Evolutionary conservation across 2,888 invertebrate genomes (phyloP), one percentile per base, ranked within the genome.

Genomic region (Agrotis puta): DNA sequence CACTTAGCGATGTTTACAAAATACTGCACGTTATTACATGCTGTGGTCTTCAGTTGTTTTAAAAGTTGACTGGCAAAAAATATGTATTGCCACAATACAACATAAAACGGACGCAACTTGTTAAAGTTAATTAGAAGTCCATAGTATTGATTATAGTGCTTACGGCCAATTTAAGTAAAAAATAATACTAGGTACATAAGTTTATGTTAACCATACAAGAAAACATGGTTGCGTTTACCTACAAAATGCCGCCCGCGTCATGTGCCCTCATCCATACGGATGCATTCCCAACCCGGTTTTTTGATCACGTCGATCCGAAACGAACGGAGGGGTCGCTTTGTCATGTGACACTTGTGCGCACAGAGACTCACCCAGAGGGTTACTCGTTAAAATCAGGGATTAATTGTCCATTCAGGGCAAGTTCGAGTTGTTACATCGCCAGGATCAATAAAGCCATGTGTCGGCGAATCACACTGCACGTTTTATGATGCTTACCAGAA

Each of bases 321-420:
- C 89, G 88, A 90, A 88, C 88, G 87, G 90, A 93, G 92, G 94
- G 95, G 94, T 94, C 92, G 93, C 92, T 92, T 93, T 95, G 94
- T 95, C 92, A 94, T 94, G 91, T 92, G 94, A 95, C 95, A 95
- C 95, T 95, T 94, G 95, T 94, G 93, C 93, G 92, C 91, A 89
- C 88, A 88, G 89, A 89, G 89, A 88, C 92, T 91, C 89, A 88
- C 92, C 91, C 91, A 88, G 92, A 92, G 94, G 93, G 93, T 90
- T 92, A 90, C 91, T 93, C 92, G 92, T 93, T 93, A 92, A 90
- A 92, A 92, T 92, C 90, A 87, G 87, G 88, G 87, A 91, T 92
- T 93, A 92, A 94, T 93, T 93, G 91, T 91, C 88, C 90, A 91
- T 93, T 92, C 89, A 89, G 79, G 86, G 81, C 83, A 84, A 87